Evolutionary conservation across 2,888 invertebrate genomes (phyloP), one percentile per base, ranked within the genome.

Genomic region (Trachelus stipa): DNA sequence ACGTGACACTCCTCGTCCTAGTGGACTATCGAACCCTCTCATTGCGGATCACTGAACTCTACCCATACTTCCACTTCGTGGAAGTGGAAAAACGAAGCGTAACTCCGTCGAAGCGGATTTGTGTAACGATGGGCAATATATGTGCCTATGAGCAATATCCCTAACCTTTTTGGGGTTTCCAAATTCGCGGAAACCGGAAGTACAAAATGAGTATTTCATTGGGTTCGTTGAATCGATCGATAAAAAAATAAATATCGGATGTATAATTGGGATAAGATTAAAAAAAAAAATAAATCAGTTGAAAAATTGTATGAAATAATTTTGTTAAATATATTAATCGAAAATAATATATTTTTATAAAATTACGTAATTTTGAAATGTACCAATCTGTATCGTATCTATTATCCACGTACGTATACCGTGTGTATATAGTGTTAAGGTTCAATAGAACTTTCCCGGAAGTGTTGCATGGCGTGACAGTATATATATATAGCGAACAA

Each of bases 1-100:
- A 73, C 78, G 78, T 77, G 80, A 79, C 76, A 81, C 79, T 81
- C 69, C 73, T 68, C 80, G 81, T 82, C 80, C 81, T 78, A 71
- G 69, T 74, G 82, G 75, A 77, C 34, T 69, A 56, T 23, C 56
- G 23, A 23, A 56, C 56, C 56, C 56, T 56, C 56, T 56, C 69
- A 69, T 69, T 69, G 40, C 73, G 69, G 75, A 75, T 37, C 77
- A 77, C 69, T 75, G 75, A 77, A 77, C 75, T 75, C 56, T 23
- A 23, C 56, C 6, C 23, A 56, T 56, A 56, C 56, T 56, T 56
- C 56, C 23, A 56, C 56, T 56, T 56, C 56, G 56, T 56, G 56
- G 56, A 56, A 56, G 56, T 56, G 56, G 23, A 23, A 56, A 56
- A 56, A 23, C 56, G 23, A 56, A 56, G 56, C 56, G 56, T 56